A percentile compares a stretch with the other conserved stretches of the same genome.
Conservation (phyloP, 2,797 vertebrate genomes). For the Pseudocheirus occidentalis region DNA sequence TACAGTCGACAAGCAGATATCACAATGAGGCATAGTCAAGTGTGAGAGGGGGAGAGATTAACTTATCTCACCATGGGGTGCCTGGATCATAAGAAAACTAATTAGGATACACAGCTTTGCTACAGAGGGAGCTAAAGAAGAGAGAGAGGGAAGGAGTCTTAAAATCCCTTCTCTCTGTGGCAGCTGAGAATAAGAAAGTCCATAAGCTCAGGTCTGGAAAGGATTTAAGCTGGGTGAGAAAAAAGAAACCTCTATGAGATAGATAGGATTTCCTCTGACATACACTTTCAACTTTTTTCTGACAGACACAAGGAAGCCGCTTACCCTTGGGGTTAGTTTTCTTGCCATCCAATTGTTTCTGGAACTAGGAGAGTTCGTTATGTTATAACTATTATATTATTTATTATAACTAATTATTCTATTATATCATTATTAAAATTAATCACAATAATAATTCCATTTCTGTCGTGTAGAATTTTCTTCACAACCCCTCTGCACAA, state of each 20-base stretch:
- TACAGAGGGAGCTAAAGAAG: constrained; percentile 44
- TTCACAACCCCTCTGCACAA: neutral
- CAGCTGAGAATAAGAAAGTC: constrained; percentile 27
- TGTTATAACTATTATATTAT: neutral
- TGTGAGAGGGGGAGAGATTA: constrained; percentile 69
- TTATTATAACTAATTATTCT: neutral
- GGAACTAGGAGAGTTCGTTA: neutral
- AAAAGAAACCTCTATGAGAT: neutral
- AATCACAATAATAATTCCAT: neutral
- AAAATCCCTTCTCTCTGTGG: constrained; percentile 3
- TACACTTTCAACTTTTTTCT: constrained; percentile 47
- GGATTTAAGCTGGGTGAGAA: constrained; percentile 47
- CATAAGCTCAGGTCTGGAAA: constrained; percentile 46
- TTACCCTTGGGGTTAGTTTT: neutral
- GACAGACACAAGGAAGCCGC: neutral
- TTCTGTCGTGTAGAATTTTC: neutral
- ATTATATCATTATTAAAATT: neutral
- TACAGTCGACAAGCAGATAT: constrained; percentile 56
- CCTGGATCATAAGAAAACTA: constrained; percentile 57
- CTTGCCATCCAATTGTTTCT: neutral
- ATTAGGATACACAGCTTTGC: constrained; percentile 72
- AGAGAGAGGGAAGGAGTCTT: constrained; percentile 45
- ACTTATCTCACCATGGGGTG: constrained; percentile 61
- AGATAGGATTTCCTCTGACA: constrained; percentile 46
- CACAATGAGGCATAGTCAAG: constrained; percentile 47